A percentile compares a stretch with the other conserved stretches of the same genome.
These are phyloP conservation scores for Emmelina monodactyla DNA, from an alignment of 2,888 invertebrate genomes.

Conservation along the genomic window DNA sequence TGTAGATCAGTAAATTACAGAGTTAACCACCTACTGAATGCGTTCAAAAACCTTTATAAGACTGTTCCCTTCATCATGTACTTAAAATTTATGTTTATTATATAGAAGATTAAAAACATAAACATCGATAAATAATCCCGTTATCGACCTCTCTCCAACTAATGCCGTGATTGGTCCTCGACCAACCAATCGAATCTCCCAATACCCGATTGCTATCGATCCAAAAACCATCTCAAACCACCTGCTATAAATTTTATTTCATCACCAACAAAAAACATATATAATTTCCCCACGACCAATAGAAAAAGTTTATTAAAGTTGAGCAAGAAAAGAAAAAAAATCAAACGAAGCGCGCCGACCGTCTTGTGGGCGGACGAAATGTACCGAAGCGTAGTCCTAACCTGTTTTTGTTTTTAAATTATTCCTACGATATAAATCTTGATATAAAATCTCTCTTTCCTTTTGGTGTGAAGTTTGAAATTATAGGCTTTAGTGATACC, in stretches of 20 bases:
- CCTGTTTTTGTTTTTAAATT: conserved; percentile 45
- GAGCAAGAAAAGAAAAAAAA: conserved; percentile 39
- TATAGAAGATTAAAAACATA: too few species aligned
- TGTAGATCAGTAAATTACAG: too few species aligned
- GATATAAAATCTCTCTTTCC: background rate
- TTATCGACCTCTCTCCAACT: too few species aligned
- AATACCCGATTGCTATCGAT: conserved; percentile 34
- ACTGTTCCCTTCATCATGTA: too few species aligned
- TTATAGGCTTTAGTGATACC: too few species aligned
- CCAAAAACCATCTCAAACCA: conserved; percentile 25
- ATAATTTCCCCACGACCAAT: conserved; percentile 55
- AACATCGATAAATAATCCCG: too few species aligned
- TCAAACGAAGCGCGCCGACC: conserved; percentile 24
- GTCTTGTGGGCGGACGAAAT: conserved; percentile 48
- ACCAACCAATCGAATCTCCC: conserved; percentile 30
- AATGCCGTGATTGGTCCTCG: conserved; percentile 37
- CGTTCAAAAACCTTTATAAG: too few species aligned
- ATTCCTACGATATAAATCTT: background rate
- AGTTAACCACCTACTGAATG: too few species aligned
- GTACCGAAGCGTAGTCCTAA: conserved; percentile 17
- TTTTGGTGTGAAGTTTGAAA: too few species aligned
- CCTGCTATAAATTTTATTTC: conserved; percentile 60
- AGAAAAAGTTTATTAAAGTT: conserved; percentile 56
- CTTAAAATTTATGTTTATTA: too few species aligned
- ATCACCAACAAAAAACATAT: conserved; percentile 31